Conservation (phyloP, 1,140 invertebrate species). For the Ptiloglossa arizonensis region DNA sequence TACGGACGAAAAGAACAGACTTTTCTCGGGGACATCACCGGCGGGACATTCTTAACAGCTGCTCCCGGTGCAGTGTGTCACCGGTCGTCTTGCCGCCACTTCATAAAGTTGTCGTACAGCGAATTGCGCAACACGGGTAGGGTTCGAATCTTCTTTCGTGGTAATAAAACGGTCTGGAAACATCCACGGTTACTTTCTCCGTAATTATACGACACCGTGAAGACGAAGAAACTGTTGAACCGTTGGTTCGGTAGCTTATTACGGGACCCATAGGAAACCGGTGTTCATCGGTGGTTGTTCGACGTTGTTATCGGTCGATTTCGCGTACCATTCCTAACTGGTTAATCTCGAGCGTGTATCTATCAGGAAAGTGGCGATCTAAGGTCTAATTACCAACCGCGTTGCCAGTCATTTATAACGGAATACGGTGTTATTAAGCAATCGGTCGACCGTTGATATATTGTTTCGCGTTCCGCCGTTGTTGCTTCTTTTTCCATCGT, state of each 20-base stretch:
- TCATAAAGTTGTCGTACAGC: neutral
- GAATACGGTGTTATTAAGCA: constrained; percentile 28
- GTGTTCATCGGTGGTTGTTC: neutral
- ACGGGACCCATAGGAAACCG: constrained; percentile 22
- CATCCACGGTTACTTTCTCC: constrained; percentile 24
- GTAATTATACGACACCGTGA: constrained; percentile 44
- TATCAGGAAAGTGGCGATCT: constrained; percentile 8
- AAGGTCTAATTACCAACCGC: constrained; percentile 22
- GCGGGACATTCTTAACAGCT: too few relatives aligned
- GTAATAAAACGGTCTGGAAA: neutral
- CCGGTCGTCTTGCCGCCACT: neutral
- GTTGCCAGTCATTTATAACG: constrained; percentile 18
- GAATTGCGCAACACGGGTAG: neutral
- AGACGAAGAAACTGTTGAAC: constrained; percentile 27
- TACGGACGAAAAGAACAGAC: too few relatives aligned
- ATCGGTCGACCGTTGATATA: neutral
- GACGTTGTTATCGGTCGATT: neutral
- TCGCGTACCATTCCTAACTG: constrained; percentile 5
- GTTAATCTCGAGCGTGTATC: constrained; percentile 15
- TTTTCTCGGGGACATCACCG: too few relatives aligned
- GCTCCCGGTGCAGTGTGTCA: neutral
- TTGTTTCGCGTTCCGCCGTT: neutral
- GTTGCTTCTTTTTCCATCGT: neutral
- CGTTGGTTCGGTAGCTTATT: constrained; percentile 49
- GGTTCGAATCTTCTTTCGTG: neutral